Evolutionary conservation across 2,113 vertebrate genomes (phyloP).

Genomic region (Megalops atlanticus): DNA sequence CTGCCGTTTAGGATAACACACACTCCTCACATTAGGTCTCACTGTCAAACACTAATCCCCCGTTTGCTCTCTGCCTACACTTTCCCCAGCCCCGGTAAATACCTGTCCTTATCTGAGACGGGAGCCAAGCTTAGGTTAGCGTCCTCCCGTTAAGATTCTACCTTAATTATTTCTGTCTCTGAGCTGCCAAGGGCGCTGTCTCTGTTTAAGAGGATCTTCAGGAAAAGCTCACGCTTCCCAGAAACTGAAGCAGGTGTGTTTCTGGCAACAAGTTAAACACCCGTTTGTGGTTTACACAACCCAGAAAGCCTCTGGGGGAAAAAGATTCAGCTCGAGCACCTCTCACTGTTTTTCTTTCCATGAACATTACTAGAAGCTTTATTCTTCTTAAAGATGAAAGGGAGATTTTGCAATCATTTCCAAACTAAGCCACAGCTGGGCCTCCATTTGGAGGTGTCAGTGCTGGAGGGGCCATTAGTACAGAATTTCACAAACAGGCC

Average conservation of each 20-base stretch:
- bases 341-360: not conserved
- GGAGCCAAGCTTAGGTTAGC: constrained; percentile 54
- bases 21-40: constrained; percentile 29
- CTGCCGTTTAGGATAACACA: constrained; percentile 7
- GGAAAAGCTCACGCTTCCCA: not conserved
- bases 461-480: not conserved
- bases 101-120: constrained; percentile 57
- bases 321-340: not conserved
- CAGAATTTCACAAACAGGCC: not conserved
- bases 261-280: not conserved
- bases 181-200: constrained; percentile 13
- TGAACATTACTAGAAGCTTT: not conserved
- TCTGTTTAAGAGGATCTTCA: constrained; percentile 19
- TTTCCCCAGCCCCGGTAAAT: constrained; percentile 61
- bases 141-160: constrained; percentile 51
- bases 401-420: not conserved
- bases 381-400: not conserved
- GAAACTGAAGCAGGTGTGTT: not conserved
- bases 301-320: not conserved
- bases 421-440: not conserved
- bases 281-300: not conserved
- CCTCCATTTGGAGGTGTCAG: not conserved
- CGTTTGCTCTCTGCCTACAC: constrained; percentile 41
- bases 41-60: constrained; percentile 57
- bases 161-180: constrained; percentile 58